Conservation (phyloP, 2,113 vertebrate species). For the Mormyrus lacerda region DNA sequence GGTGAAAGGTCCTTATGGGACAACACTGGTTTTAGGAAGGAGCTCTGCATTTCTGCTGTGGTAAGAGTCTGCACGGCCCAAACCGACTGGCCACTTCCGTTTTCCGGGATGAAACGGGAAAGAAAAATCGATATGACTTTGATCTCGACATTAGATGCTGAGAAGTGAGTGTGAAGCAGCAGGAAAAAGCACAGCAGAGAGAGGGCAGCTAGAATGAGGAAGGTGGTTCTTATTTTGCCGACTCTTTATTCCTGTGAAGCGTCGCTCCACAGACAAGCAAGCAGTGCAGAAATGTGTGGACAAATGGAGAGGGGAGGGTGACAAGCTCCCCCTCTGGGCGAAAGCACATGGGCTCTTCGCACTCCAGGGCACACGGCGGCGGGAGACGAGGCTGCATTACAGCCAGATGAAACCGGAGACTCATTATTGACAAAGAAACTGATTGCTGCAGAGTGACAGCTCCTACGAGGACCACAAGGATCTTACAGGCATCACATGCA, state of each 20-base stretch:
- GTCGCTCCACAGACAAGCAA: background rate
- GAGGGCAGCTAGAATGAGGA: background rate
- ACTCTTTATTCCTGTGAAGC: background rate
- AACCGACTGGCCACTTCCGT: background rate
- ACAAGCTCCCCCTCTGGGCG: background rate
- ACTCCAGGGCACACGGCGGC: conserved; percentile 6
- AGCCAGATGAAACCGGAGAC: conserved; percentile 28
- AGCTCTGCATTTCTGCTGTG: background rate
- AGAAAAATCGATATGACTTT: background rate
- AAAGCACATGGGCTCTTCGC: background rate
- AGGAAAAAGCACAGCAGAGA: background rate
- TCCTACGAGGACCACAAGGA: background rate
- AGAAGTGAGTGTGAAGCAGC: background rate
- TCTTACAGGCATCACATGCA: background rate
- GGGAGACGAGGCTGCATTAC: conserved; percentile 17
- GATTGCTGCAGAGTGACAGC: background rate
- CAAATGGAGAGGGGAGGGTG: background rate
- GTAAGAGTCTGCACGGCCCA: background rate
- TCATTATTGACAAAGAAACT: conserved; percentile 5
- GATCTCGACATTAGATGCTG: background rate
- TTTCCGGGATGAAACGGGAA: background rate
- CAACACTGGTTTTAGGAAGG: background rate
- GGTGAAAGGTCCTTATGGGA: background rate
- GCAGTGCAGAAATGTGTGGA: background rate
- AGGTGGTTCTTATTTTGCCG: background rate